Conservation (phyloP, 2,888 invertebrate species). For the Callyntrura guangdongensis region DNA sequence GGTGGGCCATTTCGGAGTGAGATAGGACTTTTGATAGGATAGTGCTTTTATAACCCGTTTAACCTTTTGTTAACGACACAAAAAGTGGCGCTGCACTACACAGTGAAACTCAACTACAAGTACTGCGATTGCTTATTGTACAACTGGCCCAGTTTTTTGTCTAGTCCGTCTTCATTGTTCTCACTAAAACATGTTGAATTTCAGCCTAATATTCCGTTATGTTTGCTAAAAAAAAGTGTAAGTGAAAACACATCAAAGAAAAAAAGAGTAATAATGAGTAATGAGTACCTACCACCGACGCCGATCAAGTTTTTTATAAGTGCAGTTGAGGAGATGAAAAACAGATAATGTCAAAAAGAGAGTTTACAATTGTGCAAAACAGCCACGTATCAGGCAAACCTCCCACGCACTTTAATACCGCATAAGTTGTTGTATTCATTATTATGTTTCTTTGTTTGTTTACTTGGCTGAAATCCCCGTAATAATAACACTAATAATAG, state of each 20-base stretch:
- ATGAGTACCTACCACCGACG: not conserved
- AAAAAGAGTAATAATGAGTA: not conserved
- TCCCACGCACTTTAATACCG: not conserved
- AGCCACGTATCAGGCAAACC: not conserved
- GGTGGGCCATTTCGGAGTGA: not conserved
- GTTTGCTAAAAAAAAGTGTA: not conserved
- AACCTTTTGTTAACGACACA: conserved; percentile 21
- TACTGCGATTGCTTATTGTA: not conserved
- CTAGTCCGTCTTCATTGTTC: conserved; percentile 11
- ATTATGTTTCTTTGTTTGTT: conserved; percentile 32
- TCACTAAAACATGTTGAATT: not conserved
- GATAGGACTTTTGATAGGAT: not conserved
- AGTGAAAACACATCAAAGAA: not conserved
- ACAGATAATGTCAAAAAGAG: not conserved
- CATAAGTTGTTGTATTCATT: not conserved
- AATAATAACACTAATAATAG: not conserved
- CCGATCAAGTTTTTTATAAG: not conserved
- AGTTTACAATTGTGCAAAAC: not conserved
- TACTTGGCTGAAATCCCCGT: not conserved
- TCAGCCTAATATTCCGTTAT: not conserved
- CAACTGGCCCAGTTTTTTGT: conserved; percentile 21
- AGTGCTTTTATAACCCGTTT: not conserved
- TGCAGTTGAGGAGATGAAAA: not conserved
- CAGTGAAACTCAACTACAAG: not conserved
- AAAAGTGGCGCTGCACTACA: not conserved